phyloP scores from a whole-genome alignment of 2,888 invertebrate species.

The Drosophila monieri region DNA sequence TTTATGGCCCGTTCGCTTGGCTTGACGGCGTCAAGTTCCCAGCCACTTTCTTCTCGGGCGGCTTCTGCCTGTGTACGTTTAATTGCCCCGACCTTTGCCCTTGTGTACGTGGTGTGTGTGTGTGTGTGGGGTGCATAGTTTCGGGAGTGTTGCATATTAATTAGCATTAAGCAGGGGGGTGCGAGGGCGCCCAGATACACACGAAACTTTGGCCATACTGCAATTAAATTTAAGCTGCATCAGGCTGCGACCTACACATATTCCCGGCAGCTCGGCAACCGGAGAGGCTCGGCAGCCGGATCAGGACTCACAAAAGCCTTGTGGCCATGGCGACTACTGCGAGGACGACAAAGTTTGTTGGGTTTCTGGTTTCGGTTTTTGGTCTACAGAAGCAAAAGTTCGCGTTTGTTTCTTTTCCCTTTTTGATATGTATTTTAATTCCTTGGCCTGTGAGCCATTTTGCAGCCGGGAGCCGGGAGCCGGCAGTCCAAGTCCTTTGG shows the following conservation, averaged over 20 bases:
- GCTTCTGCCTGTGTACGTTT: slow-evolving; percentile 59
- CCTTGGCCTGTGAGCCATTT: slow-evolving; percentile 67
- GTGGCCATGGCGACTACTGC: slow-evolving; percentile 46
- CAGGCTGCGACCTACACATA: slow-evolving; percentile 56
- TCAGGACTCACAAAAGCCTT: slow-evolving; percentile 50
- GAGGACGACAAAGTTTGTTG: slow-evolving; percentile 67
- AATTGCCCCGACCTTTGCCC: slow-evolving; percentile 83
- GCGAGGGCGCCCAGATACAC: slow-evolving; percentile 28
- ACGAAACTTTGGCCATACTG: slow-evolving; percentile 72
- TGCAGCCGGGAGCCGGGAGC: slow-evolving; percentile 53
- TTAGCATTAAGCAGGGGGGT: slow-evolving; percentile 69
- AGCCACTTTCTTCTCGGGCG: slow-evolving; percentile 21
- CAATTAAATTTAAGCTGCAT: slow-evolving; percentile 82
- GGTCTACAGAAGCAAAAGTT: slow-evolving; percentile 70
- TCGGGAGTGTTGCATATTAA: slow-evolving; percentile 71
- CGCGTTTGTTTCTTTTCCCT: slow-evolving; percentile 70
- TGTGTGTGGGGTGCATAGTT: slow-evolving; percentile 54
- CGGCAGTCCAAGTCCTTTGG: slow-evolving; percentile 54
- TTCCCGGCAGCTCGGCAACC: slow-evolving; percentile 1
- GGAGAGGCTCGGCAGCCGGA: slow-evolving; percentile 29
- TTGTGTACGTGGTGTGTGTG: slow-evolving; percentile 23
- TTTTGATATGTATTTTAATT: slow-evolving; percentile 79
- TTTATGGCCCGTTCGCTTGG: slow-evolving; percentile 61
- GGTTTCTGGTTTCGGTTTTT: slow-evolving; percentile 60
- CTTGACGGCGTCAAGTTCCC: slow-evolving; percentile 46